A percentile compares a stretch with the other conserved stretches of the same genome.
These are phyloP conservation scores for Ostrea edulis DNA, from an alignment of 1,140 invertebrate genomes.

Conservation along the genomic window DNA sequence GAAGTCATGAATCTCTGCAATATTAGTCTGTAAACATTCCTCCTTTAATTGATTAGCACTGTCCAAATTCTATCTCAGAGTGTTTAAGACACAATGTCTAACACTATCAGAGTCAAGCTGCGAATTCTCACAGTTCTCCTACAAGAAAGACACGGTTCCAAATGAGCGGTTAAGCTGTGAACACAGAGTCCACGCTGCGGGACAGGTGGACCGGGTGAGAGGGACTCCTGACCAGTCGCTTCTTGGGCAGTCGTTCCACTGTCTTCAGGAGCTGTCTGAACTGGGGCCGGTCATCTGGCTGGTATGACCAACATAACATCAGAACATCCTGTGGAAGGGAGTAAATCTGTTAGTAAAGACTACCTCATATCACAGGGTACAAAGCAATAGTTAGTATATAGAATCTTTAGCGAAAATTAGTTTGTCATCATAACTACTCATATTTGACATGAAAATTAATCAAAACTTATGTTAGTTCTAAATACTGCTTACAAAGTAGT, in stretches of 20 bases:
- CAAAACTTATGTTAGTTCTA: no score
- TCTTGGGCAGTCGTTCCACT: constrained; percentile 92
- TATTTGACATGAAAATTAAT: no score
- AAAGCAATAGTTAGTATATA: no score
- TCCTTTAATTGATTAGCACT: not conserved
- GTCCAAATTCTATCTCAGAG: not conserved
- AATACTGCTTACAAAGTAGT: no score
- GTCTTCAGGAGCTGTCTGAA: constrained; percentile 91
- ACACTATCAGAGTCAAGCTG: not conserved
- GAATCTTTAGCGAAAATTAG: no score
- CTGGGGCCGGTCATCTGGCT: constrained; percentile 90
- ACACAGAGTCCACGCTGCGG: constrained; percentile 75
- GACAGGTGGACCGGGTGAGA: constrained; percentile 89
- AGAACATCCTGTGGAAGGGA: constrained; percentile 90
- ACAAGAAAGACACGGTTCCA: constrained; percentile 28
- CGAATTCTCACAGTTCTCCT: constrained; percentile 6
- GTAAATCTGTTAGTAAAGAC: constrained; percentile 57
- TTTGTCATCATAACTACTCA: no score
- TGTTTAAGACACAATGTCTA: not conserved
- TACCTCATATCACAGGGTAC: no score
- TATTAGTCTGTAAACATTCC: not conserved
- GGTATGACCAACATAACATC: constrained; percentile 97
- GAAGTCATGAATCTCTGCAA: not conserved
- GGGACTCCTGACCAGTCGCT: constrained; percentile 95
- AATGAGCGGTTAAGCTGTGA: constrained; percentile 48